Evolutionary conservation across 2,888 invertebrate species (phyloP).

Genomic region (Euplagia quadripunctaria): DNA sequence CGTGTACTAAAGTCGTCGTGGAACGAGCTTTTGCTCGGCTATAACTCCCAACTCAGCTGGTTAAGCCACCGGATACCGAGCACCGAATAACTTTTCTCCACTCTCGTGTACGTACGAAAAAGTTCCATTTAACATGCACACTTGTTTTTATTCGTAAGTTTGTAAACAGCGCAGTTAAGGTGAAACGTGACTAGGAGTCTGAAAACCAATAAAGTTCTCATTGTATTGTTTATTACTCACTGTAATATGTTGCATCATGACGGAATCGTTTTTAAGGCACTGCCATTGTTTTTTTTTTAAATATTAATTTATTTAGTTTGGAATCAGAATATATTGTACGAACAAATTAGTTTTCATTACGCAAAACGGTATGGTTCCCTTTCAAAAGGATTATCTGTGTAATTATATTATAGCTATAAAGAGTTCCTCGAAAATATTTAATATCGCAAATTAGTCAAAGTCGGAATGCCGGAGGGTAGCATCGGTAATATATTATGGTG

Average conservation of each 20-base stretch:
- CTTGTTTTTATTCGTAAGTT: constrained; percentile 55
- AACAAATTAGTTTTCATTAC: constrained; percentile 23
- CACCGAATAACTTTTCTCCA: constrained; percentile 57
- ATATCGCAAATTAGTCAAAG: constrained; percentile 64
- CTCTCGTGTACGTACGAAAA: constrained; percentile 50
- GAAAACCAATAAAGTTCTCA: constrained; percentile 34
- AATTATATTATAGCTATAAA: constrained; percentile 39
- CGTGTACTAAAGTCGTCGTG: constrained; percentile 59
- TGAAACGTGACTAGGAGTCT: constrained; percentile 44
- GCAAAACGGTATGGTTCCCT: constrained; percentile 18
- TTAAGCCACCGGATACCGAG: constrained; percentile 51
- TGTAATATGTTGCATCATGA: constrained; percentile 26
- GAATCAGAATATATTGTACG: neutral
- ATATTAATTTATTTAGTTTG: neutral
- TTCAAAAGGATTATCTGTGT: constrained; percentile 27
- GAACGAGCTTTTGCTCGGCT: constrained; percentile 51
- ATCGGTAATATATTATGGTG: constrained; percentile 61
- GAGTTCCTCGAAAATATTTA: constrained; percentile 48
- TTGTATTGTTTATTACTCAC: constrained; percentile 25
- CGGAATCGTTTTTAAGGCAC: constrained; percentile 19
- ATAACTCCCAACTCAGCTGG: constrained; percentile 55
- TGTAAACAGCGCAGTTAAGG: constrained; percentile 45
- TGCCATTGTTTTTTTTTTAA: constrained; percentile 9
- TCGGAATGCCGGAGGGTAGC: constrained; percentile 54
- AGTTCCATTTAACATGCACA: constrained; percentile 46